phyloP scores from a whole-genome alignment of 2,113 vertebrate species.

The Sisor rabdophorus region DNA sequence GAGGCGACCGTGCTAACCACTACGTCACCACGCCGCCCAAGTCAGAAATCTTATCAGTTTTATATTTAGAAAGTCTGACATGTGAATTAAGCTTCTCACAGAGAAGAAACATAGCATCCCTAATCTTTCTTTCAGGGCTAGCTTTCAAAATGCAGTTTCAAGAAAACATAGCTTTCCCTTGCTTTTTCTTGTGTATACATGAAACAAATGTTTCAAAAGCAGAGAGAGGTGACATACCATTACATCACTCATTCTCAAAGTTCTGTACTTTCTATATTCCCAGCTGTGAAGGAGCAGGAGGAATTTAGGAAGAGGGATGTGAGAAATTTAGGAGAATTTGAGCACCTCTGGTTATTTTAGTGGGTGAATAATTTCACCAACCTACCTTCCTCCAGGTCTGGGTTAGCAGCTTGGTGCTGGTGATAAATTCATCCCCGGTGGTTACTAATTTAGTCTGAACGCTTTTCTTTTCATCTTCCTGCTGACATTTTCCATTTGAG shows the following conservation, averaged over 20 bases:
- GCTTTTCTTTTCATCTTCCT: conserved; percentile 12
- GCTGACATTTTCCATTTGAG: conserved; percentile 21
- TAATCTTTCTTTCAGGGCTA: not conserved
- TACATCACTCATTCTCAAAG: conserved; percentile 20
- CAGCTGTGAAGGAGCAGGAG: conserved; percentile 38
- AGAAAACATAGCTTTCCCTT: conserved; percentile 4
- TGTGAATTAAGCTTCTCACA: not conserved
- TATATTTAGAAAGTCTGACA: conserved; percentile 37
- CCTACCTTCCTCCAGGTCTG: conserved; percentile 34
- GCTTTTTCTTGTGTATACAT: not conserved
- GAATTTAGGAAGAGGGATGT: conserved; percentile 35
- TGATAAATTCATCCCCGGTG: conserved; percentile 28
- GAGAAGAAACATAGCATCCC: not conserved
- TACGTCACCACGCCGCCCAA: no score
- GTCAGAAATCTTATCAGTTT: conserved; percentile 5
- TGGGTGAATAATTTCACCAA: conserved; percentile 46
- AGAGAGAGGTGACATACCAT: conserved; percentile 25
- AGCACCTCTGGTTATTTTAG: conserved; percentile 39
- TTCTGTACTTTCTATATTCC: conserved; percentile 7
- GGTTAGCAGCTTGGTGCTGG: conserved; percentile 18
- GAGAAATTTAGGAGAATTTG: conserved; percentile 43
- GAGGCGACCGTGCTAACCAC: no score
- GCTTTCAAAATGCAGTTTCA: conserved; percentile 1
- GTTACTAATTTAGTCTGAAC: conserved; percentile 27
- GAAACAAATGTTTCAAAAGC: conserved; percentile 13